Conservation (phyloP, 2,888 invertebrate species). For the Cerastis leucographa region DNA sequence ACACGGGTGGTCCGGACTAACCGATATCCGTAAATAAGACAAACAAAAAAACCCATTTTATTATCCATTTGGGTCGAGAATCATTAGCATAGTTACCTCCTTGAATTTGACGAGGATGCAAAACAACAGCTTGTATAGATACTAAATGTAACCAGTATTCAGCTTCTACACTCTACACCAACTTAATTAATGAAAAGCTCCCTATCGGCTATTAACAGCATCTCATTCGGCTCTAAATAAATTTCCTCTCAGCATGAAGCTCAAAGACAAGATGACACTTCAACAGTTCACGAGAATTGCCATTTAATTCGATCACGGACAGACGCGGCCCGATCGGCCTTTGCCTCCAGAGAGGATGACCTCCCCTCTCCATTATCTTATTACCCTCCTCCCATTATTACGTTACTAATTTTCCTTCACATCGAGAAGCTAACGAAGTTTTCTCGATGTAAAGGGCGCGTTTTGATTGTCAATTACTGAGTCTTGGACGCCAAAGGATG, state of each 20-base stretch:
- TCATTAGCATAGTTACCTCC: no score
- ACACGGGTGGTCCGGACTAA: no score
- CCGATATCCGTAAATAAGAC: no score
- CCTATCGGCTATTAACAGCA: conserved; percentile 19
- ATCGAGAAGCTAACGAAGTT: conserved; percentile 88
- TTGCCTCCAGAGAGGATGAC: conserved; percentile 79
- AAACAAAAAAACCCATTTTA: no score
- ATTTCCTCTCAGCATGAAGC: conserved; percentile 76
- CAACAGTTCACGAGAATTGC: conserved; percentile 78
- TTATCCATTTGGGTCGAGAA: no score
- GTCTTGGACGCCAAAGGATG: conserved; percentile 84
- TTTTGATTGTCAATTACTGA: conserved; percentile 89
- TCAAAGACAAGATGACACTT: conserved; percentile 79
- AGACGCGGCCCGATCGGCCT: conserved; percentile 75
- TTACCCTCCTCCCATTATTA: conserved; percentile 87
- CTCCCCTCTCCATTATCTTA: conserved; percentile 87
- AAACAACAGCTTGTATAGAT: no score
- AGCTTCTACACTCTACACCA: background rate
- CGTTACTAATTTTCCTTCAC: conserved; percentile 89
- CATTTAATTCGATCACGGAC: conserved; percentile 83
- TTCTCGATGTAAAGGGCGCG: conserved; percentile 84
- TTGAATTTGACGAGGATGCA: no score
- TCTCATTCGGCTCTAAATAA: conserved; percentile 66
- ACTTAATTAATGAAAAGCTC: background rate
- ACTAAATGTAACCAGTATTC: background rate